These are phyloP conservation scores for Acanthosoma haemorrhoidale DNA, from an alignment of 2,888 invertebrate species.

Conservation along the genomic window DNA sequence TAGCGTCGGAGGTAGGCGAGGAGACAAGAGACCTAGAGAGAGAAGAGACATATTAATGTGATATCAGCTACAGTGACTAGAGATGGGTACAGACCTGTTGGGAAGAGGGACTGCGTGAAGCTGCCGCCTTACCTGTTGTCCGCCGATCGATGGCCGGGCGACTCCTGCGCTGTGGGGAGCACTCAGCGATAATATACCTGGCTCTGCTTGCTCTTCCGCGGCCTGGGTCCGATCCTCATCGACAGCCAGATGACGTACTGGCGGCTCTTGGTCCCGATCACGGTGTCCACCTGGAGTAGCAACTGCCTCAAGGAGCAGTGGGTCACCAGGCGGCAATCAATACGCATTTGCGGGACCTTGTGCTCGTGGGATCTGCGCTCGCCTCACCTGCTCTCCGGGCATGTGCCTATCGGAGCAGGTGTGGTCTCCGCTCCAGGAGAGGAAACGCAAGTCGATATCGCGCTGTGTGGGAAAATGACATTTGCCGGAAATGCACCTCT, in stretches of 20 bases:
- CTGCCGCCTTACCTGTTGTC: background rate
- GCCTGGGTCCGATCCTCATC: background rate
- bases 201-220: no score
- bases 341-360: no score
- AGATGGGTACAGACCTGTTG: background rate
- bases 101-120: background rate
- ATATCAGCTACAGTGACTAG: background rate
- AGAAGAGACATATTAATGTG: no score
- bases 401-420: background rate
- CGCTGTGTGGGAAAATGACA: no score
- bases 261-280: background rate
- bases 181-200: no score
- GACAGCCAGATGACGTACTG: background rate
- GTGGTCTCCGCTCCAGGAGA: background rate
- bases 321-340: background rate
- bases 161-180: background rate
- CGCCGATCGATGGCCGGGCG: background rate
- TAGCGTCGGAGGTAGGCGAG: no score
- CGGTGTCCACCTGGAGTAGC: background rate
- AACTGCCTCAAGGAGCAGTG: background rate
- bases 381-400: background rate
- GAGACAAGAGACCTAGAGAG: no score
- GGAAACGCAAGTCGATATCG: no score
- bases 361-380: no score
- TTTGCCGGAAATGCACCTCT: no score